Evolutionary conservation across 2,113 vertebrate species (phyloP).

Genomic region (Megaceryle torquata): DNA sequence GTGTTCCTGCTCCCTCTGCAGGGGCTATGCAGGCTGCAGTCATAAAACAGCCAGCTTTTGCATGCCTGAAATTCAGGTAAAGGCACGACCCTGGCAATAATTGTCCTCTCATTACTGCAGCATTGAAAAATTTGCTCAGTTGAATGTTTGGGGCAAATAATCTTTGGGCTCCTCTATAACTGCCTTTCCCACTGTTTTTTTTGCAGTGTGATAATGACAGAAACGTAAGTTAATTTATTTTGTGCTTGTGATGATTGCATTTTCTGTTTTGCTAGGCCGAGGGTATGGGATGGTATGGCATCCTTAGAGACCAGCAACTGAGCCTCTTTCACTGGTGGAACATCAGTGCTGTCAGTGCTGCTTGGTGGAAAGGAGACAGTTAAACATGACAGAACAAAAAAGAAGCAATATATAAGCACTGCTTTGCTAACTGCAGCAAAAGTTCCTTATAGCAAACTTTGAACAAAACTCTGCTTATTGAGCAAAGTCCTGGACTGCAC

Average conservation of each 20-base stretch:
- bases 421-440: not conserved
- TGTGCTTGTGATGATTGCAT: not conserved
- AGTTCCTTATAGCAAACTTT: not conserved
- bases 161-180: not conserved
- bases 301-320: not conserved
- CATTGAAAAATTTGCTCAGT: not conserved
- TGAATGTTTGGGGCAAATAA: not conserved
- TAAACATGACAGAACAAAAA: not conserved
- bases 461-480: not conserved
- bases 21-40: conserved; percentile 59
- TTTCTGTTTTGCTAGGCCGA: not conserved
- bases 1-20: conserved; percentile 65
- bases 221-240: not conserved
- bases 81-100: not conserved
- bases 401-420: not conserved
- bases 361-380: not conserved
- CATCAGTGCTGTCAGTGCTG: not conserved
- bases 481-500: not conserved
- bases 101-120: not conserved
- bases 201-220: not conserved
- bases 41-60: not conserved
- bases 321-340: not conserved
- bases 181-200: not conserved
- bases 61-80: conserved; percentile 1
- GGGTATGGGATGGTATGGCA: not conserved